These are phyloP conservation scores for Leptothorax acervorum DNA, from an alignment of 2,888 invertebrate species.

Conservation along the genomic window DNA sequence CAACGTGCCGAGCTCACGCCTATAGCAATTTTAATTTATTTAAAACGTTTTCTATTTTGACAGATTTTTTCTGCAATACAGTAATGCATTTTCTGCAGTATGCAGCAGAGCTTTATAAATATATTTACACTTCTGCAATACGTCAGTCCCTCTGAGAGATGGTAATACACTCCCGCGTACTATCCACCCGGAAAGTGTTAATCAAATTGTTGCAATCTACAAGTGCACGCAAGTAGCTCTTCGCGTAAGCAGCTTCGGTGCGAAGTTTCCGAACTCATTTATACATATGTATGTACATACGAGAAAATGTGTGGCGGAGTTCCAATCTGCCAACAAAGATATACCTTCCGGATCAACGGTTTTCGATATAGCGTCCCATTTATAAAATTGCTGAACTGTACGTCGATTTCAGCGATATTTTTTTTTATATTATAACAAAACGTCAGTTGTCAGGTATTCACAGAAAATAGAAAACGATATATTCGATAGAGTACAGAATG, in stretches of 20 bases:
- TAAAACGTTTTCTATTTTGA: background rate
- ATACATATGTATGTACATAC: conserved; percentile 20
- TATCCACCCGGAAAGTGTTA: conserved; percentile 16
- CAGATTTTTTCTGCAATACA: background rate
- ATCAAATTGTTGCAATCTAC: conserved; percentile 46
- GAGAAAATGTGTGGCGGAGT: background rate
- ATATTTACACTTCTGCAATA: conserved; percentile 11
- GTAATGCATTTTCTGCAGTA: conserved; percentile 20
- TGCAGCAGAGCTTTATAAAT: conserved; percentile 2
- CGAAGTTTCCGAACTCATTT: conserved; percentile 23
- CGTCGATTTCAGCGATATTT: background rate
- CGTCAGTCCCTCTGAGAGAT: background rate
- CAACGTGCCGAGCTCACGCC: background rate
- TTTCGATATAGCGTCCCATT: conserved; percentile 26
- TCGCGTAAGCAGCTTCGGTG: conserved; percentile 19
- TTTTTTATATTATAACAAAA: conserved; percentile 2
- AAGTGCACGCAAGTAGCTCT: conserved; percentile 19
- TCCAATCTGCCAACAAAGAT: conserved; percentile 8
- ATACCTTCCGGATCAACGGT: conserved; percentile 18
- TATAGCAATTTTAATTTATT: background rate
- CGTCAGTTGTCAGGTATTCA: conserved; percentile 49
- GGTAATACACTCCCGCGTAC: background rate
- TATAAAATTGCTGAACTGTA: conserved; percentile 2
- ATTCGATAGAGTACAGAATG: conserved; percentile 60
- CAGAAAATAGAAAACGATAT: conserved; percentile 58